Evolutionary conservation across 2,113 vertebrate genomes (phyloP).

Genomic region (Mustelus asterias): DNA sequence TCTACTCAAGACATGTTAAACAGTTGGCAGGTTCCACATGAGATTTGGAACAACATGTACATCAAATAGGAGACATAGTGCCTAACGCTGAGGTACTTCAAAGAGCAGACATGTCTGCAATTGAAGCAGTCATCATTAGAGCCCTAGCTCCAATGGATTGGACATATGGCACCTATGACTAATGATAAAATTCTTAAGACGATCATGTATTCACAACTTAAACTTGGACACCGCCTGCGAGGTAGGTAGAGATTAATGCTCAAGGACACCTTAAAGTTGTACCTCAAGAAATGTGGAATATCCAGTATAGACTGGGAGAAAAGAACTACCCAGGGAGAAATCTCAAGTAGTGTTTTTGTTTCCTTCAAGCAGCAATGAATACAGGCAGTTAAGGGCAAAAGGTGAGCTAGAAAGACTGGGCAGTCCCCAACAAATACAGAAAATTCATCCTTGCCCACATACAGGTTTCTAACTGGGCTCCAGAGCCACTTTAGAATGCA

Average conservation of each 20-base stretch:
- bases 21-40: not conserved
- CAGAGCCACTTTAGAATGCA: not conserved
- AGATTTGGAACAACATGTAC: not conserved
- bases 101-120: not conserved
- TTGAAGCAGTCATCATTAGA: not conserved
- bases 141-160: not conserved
- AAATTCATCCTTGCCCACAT: not conserved
- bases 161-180: not conserved
- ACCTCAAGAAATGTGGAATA: not conserved
- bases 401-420: not conserved
- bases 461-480: not conserved
- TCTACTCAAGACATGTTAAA: not conserved
- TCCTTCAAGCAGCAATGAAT: not conserved
- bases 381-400: not conserved
- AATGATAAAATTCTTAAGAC: not conserved
- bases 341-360: not conserved
- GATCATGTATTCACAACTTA: not conserved
- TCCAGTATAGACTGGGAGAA: not conserved
- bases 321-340: not conserved
- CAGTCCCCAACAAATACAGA: not conserved
- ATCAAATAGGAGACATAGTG: not conserved
- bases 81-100: not conserved
- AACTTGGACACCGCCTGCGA: not conserved
- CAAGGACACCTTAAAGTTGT: not conserved
- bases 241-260: not conserved